phyloP scores from a whole-genome alignment of 1,140 invertebrate species.

The Yoshiicerus persimilis region DNA sequence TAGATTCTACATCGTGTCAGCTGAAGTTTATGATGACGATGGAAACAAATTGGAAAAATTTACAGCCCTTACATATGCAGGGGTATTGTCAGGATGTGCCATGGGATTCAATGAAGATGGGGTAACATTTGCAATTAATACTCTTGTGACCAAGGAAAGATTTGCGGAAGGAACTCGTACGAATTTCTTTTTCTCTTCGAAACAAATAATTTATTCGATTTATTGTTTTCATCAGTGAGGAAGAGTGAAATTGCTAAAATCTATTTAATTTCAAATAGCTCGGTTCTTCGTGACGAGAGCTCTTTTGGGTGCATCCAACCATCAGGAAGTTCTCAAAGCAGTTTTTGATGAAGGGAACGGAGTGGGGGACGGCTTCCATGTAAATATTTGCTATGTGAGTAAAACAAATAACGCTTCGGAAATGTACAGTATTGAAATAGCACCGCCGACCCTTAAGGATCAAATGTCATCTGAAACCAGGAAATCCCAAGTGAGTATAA shows the following conservation, averaged over 20 bases:
- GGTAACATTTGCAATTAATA: conserved; percentile 78
- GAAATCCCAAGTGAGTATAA: conserved; percentile 60
- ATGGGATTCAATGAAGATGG: conserved; percentile 84
- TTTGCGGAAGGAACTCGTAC: conserved; percentile 74
- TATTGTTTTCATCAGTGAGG: no score
- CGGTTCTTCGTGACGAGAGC: conserved; percentile 76
- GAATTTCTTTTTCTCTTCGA: no score
- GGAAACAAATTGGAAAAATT: conserved; percentile 65
- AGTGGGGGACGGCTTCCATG: conserved; percentile 75
- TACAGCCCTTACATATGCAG: conserved; percentile 79
- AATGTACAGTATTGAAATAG: conserved; percentile 79
- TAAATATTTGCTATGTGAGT: conserved; percentile 74
- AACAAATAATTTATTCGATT: background rate
- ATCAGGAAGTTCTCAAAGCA: conserved; percentile 67
- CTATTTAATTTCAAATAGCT: conserved; percentile 66
- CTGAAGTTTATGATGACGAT: conserved; percentile 61
- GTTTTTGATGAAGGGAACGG: conserved; percentile 72
- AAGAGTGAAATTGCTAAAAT: no score
- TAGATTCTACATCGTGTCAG: conserved; percentile 77
- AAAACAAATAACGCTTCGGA: conserved; percentile 66
- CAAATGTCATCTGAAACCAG: conserved; percentile 61
- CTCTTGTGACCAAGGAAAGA: conserved; percentile 68
- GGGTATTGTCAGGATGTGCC: conserved; percentile 81
- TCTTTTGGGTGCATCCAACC: conserved; percentile 68
- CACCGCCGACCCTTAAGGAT: conserved; percentile 58